These are phyloP conservation scores for Leptobrachium ailaonicum DNA, from an alignment of 2,113 vertebrate genomes.

Conservation along the genomic window DNA sequence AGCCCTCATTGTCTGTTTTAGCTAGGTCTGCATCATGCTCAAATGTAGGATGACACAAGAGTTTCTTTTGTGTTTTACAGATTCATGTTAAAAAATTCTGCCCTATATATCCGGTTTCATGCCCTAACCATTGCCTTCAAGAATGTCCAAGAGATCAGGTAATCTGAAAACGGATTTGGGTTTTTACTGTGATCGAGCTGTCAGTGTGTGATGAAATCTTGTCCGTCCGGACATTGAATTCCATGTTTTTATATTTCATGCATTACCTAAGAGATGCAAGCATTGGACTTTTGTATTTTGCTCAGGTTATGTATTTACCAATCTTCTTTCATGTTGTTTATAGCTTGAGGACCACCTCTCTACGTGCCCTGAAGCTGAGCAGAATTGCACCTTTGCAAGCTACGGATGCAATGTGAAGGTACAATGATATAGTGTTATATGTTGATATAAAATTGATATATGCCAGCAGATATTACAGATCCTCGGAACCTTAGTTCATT, in stretches of 20 bases:
- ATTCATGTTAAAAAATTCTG: slow-evolving; percentile 73
- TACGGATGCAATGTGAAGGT: slow-evolving; percentile 81
- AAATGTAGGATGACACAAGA: no score
- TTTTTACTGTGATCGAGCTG: no score
- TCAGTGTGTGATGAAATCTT: no score
- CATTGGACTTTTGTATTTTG: no score
- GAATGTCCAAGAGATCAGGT: slow-evolving; percentile 76
- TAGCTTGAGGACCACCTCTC: slow-evolving; percentile 70
- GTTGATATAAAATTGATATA: no score
- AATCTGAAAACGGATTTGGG: slow-evolving; percentile 10
- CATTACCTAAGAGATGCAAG: no score
- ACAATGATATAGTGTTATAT: slow-evolving; percentile 17
- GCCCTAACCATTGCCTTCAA: slow-evolving; percentile 75
- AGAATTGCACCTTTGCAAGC: slow-evolving; percentile 76
- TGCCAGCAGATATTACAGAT: no score
- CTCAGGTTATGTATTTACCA: neutral
- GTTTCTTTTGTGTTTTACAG: slow-evolving; percentile 57
- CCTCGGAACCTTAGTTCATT: no score
- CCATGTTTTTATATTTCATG: no score
- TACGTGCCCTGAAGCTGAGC: slow-evolving; percentile 75
- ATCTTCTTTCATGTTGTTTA: slow-evolving; percentile 33
- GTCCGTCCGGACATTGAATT: no score
- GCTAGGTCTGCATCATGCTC: no score
- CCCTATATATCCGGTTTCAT: slow-evolving; percentile 74
- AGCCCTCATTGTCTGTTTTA: no score